Base-by-base conservation (phyloP, 2,888 invertebrate species). In the Zygaena filipendulae region DNA sequence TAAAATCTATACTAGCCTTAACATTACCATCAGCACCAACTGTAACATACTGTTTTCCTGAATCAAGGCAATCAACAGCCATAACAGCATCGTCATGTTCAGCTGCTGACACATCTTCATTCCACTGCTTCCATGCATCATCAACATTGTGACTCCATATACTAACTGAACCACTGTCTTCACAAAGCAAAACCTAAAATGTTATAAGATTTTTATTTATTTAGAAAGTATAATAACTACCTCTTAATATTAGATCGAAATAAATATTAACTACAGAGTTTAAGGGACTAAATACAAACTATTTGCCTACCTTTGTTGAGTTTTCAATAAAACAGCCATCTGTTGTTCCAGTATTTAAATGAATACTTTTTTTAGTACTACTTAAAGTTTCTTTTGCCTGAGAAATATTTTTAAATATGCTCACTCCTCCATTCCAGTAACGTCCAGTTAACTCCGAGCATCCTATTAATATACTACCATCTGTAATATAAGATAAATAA, bases 361-460 rank as follows among this genome's bases (percentile, higher is more conserved):
- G 42, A 27, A 80, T 66, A 33, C 48, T 49, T 32, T 54, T 53
- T 32, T 60, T 68, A n/a, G 49, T 43, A 18, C 52, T 45, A 13
- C 40, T 45, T 20, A 38, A 41, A 18, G 42, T 38, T 27, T 43
- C 47, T 35, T 47, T 49, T 10, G 55, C 57, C 11, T 64, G 58
- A 21, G 32, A 26, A n/a, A 62, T 39, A 33, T 53, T 49, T 25
- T 59, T 49, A 31, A 56, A 67, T 29, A 79, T 39, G 32, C 54
- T 59, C 7, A 53, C 69, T 22, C 64, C 66, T 26, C 80, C 81
- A 45, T 69, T 70, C 81, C 81, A 81, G 38, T 72, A 71, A 3
- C 81, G 54, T 2, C 80, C 81, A 11, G 75, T 79, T 22, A 79
- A 40, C 46, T 81, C 79, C 24, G 80, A 79, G 38, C 66, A 64